Percentiles rank a stretch among this genome's conserved stretches.
Conservation (phyloP, 1,140 invertebrate genomes). For the Macrotrachela quadricornifera region DNA sequence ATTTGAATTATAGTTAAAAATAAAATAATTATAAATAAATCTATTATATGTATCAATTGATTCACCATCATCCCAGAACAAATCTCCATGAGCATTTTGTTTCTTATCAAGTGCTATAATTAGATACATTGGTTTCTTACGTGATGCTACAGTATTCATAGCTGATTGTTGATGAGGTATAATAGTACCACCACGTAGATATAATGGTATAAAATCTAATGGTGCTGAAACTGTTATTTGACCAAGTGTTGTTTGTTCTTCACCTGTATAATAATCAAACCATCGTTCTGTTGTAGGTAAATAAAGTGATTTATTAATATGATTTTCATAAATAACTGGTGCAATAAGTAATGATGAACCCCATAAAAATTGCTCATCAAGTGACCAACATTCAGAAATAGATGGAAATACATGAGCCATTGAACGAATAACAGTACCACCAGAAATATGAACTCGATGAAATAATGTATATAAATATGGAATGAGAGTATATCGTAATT, state of each 20-base stretch:
- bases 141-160: slow-evolving; percentile 16
- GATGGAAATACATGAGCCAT: slow-evolving; percentile 39
- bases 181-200: slow-evolving; percentile 27
- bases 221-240: slow-evolving; percentile 1
- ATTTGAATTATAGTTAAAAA: no score
- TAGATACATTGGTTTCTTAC: not conserved
- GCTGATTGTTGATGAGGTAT: slow-evolving; percentile 25
- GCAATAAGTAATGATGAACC: slow-evolving; percentile 49
- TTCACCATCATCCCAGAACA: no score
- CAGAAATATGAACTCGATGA: slow-evolving; percentile 44
- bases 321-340: slow-evolving; percentile 36
- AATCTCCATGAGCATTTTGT: no score
- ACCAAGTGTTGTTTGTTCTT: not conserved
- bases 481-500: slow-evolving; percentile 47
- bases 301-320: slow-evolving; percentile 14
- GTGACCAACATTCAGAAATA: slow-evolving; percentile 42
- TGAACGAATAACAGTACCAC: slow-evolving; percentile 49
- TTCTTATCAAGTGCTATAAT: no score
- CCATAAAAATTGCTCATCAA: slow-evolving; percentile 61
- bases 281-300: slow-evolving; percentile 25
- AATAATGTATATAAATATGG: slow-evolving; percentile 63
- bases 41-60: no score
- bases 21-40: no score
- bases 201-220: slow-evolving; percentile 21
- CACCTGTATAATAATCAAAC: slow-evolving; percentile 29